These are phyloP conservation scores for Leptinotarsa defecta DNA, from an alignment of 1,140 invertebrate genomes.

Conservation along the genomic window DNA sequence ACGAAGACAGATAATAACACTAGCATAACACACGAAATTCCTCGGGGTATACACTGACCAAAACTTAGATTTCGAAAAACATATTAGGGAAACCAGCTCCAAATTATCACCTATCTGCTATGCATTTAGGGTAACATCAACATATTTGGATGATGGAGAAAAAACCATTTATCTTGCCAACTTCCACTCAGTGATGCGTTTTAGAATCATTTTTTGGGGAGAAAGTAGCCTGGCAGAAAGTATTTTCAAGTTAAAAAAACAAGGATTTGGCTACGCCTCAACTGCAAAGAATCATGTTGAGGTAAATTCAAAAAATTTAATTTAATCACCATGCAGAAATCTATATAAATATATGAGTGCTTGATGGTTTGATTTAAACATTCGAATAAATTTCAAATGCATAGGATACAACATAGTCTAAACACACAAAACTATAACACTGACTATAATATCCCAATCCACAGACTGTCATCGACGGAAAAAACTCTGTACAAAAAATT, in stretches of 20 bases:
- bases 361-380: background rate
- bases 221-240: background rate
- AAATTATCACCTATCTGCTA: constrained; percentile 12
- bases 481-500: constrained; percentile 30
- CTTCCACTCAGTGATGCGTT: background rate
- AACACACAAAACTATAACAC: no score
- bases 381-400: background rate
- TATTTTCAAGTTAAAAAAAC: background rate
- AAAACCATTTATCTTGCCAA: constrained; percentile 10
- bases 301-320: constrained; percentile 3
- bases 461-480: no score
- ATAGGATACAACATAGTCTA: no score
- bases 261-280: background rate
- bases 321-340: background rate
- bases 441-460: no score
- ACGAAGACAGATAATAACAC: background rate
- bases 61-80: background rate
- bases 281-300: constrained; percentile 2
- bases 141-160: constrained; percentile 7
- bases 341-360: background rate
- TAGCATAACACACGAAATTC: background rate
- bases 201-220: background rate
- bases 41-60: constrained; percentile 1
- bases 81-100: background rate
- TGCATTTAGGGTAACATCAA: constrained; percentile 15